phyloP scores from a whole-genome alignment of 2,797 vertebrate species.

The Falco naumanni region DNA sequence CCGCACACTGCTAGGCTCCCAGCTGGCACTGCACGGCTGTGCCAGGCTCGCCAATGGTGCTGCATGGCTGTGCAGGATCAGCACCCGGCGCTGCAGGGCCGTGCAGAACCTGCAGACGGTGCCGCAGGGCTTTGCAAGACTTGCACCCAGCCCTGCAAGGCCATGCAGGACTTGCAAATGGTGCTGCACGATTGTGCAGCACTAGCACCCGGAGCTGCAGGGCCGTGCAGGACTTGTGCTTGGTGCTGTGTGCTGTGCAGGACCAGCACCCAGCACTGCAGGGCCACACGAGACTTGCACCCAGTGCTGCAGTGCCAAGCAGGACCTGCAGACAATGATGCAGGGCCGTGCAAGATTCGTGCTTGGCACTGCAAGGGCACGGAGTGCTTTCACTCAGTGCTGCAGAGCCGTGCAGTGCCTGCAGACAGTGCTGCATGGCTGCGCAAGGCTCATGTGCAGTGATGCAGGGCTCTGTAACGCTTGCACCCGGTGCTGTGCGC shows the following conservation, averaged over 20 bases:
- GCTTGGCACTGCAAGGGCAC: not conserved
- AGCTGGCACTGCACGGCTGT: not conserved
- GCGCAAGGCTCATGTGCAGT: accelerated
- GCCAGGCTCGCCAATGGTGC: not conserved
- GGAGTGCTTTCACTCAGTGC: accelerated
- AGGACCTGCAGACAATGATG: not conserved
- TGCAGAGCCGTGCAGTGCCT: not conserved
- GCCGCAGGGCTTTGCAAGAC: not conserved
- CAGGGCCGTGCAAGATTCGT: not conserved
- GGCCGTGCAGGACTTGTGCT: accelerated
- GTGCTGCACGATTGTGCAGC: not conserved
- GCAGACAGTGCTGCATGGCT: not conserved
- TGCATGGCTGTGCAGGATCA: not conserved
- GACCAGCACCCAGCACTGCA: not conserved
- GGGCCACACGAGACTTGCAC: too few relatives aligned
- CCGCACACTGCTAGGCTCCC: not conserved
- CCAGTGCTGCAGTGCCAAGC: not conserved
- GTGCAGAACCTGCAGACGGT: not conserved
- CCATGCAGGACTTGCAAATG: too few relatives aligned
- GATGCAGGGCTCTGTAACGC: not conserved
- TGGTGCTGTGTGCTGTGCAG: not conserved
- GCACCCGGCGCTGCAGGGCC: not conserved
- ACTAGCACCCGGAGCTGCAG: not conserved
- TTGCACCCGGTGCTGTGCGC: not conserved
- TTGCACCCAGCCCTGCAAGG: not conserved